Conservation (phyloP, 2,797 vertebrate species). For the Onychomys leucogaster region DNA sequence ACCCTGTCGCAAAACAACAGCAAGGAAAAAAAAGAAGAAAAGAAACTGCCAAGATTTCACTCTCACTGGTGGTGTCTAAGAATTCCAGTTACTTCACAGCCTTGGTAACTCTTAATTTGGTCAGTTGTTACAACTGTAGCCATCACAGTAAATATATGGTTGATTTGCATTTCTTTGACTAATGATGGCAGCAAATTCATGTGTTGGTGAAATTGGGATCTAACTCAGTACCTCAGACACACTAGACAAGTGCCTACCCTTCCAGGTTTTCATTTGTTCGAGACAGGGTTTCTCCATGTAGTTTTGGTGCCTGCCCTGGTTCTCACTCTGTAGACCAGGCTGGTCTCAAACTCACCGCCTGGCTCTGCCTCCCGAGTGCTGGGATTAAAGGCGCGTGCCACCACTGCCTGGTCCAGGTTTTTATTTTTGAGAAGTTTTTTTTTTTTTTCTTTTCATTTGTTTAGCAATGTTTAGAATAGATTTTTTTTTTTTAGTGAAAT, state of each 20-base stretch:
- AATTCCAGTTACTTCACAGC: not conserved
- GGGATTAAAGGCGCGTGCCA: too few relatives aligned
- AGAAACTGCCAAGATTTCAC: not conserved
- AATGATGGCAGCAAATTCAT: not conserved
- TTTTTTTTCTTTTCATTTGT: slow-evolving; percentile 1
- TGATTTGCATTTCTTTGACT: not conserved
- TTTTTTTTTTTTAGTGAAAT: slow-evolving; percentile 40
- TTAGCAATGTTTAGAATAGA: slow-evolving; percentile 2
- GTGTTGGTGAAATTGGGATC: not conserved
- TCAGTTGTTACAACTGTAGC: not conserved
- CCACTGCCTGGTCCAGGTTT: too few relatives aligned
- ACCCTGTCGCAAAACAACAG: not conserved
- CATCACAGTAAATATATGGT: not conserved
- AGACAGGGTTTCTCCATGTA: too few relatives aligned
- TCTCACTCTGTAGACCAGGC: too few relatives aligned
- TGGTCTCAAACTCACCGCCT: too few relatives aligned
- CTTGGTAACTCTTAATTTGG: not conserved
- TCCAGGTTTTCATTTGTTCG: not conserved
- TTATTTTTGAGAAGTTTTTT: not conserved
- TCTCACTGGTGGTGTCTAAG: not conserved
- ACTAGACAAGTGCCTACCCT: not conserved
- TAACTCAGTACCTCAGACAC: not conserved
- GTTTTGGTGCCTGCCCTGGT: too few relatives aligned
- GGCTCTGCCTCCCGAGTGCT: too few relatives aligned
- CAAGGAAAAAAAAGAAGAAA: not conserved